These are phyloP conservation scores for Percopsis transmontana DNA, from an alignment of 2,113 vertebrate species.

Conservation along the genomic window DNA sequence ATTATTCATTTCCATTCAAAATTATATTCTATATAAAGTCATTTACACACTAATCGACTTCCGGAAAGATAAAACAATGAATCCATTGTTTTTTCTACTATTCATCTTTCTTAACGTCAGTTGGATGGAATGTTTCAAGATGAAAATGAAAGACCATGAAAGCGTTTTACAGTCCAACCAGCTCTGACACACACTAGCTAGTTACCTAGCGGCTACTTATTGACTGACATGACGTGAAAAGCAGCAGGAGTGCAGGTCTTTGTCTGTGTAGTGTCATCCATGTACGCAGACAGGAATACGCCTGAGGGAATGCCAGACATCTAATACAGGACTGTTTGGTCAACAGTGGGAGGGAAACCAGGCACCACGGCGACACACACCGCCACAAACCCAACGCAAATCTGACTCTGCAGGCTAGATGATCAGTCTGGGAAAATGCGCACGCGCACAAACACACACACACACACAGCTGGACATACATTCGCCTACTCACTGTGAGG, in stretches of 20 bases:
- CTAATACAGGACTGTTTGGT: slow-evolving; percentile 73
- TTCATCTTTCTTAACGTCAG: no score
- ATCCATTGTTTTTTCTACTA: no score
- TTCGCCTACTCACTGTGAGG: no score
- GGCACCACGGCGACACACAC: slow-evolving; percentile 55
- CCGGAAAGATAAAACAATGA: no score
- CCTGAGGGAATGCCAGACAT: slow-evolving; percentile 64
- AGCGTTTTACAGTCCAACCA: no score
- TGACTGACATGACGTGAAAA: slow-evolving; percentile 23
- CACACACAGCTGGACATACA: slow-evolving; percentile 31
- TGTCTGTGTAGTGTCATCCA: slow-evolving; percentile 48
- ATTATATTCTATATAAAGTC: background rate
- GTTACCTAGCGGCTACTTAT: background rate
- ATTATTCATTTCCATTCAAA: no score
- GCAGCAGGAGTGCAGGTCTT: slow-evolving; percentile 20
- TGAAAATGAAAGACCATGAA: background rate
- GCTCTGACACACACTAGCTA: no score
- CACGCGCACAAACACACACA: slow-evolving; percentile 26
- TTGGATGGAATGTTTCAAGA: background rate
- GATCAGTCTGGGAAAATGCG: slow-evolving; percentile 19
- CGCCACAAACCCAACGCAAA: slow-evolving; percentile 38
- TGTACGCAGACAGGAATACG: slow-evolving; percentile 36
- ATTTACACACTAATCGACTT: slow-evolving; percentile 1
- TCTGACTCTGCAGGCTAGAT: slow-evolving; percentile 43
- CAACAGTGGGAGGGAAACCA: slow-evolving; percentile 69